Conservation (phyloP, 64 coral and sea anemone genomes). For the Stichodactyla helianthus region DNA sequence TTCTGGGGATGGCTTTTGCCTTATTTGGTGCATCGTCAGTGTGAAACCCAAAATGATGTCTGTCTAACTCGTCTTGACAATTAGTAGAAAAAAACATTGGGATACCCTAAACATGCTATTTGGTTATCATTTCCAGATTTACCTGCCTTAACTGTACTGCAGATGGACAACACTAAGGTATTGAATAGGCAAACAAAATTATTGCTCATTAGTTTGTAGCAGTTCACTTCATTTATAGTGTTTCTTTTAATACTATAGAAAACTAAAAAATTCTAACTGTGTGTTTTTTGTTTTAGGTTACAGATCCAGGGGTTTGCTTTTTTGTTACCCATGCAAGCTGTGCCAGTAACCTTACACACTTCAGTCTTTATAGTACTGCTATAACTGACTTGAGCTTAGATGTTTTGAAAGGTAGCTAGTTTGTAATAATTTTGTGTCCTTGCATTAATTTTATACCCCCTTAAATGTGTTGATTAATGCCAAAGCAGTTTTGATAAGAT, state of each 20-base stretch:
- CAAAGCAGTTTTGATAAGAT: too few species aligned
- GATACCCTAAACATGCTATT: background rate
- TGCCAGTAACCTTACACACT: conserved; percentile 33
- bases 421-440: background rate
- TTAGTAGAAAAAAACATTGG: too few species aligned
- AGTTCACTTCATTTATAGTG: too few species aligned
- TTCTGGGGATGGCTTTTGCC: too few species aligned
- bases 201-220: too few species aligned
- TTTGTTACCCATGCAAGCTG: conserved; percentile 65
- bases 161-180: conserved; percentile 83
- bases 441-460: too few species aligned
- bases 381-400: conserved; percentile 62
- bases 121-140: conserved; percentile 40
- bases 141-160: conserved; percentile 53
- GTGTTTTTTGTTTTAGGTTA: conserved; percentile 30
- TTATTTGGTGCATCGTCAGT: too few species aligned
- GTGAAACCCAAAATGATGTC: too few species aligned
- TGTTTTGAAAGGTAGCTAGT: conserved; percentile 42
- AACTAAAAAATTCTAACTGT: background rate
- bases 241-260: too few species aligned
- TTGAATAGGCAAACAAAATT: background rate
- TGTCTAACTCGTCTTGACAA: too few species aligned
- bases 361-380: conserved; percentile 69
- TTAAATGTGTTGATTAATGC: too few species aligned
- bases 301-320: conserved; percentile 65